phyloP scores from a whole-genome alignment of 2,888 invertebrate genomes.

The Anoplius nigerrimus region DNA sequence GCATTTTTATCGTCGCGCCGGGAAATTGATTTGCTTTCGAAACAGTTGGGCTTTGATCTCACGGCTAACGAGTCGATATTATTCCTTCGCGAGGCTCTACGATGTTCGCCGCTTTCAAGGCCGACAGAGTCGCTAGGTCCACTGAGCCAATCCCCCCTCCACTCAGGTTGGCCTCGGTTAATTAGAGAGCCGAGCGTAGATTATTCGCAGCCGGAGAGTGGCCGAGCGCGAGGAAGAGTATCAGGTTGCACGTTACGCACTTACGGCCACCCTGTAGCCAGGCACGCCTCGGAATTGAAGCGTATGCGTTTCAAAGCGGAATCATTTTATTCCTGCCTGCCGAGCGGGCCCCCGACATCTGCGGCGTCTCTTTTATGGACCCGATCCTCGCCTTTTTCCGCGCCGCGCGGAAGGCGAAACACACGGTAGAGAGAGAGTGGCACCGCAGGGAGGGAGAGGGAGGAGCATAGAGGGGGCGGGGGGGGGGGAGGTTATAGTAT shows the following conservation, averaged over 20 bases:
- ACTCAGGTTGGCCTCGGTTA: too few relatives aligned
- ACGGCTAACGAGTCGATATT: too few relatives aligned
- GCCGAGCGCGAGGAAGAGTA: neutral
- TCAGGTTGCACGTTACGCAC: neutral
- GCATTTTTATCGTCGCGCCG: neutral
- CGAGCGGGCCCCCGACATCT: constrained; percentile 1
- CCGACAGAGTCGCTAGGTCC: too few relatives aligned
- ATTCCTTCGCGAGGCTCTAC: too few relatives aligned
- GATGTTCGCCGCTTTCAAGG: too few relatives aligned
- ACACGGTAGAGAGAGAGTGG: neutral
- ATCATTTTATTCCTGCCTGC: constrained; percentile 3
- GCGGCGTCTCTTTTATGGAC: constrained; percentile 4
- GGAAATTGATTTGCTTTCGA: neutral
- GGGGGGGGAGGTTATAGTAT: neutral
- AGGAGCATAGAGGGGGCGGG: neutral
- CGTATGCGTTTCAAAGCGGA: constrained; percentile 12
- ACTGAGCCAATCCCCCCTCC: too few relatives aligned
- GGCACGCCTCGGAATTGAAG: neutral
- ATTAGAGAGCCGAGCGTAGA: constrained; percentile 16
- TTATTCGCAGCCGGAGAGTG: neutral
- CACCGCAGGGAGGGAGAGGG: neutral
- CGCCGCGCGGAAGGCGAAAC: neutral
- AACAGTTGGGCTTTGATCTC: neutral
- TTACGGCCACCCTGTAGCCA: constrained; percentile 18
- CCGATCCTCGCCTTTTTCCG: neutral